These are phyloP conservation scores for Oxytorus armatus DNA, from an alignment of 2,888 invertebrate genomes.

Conservation along the genomic window DNA sequence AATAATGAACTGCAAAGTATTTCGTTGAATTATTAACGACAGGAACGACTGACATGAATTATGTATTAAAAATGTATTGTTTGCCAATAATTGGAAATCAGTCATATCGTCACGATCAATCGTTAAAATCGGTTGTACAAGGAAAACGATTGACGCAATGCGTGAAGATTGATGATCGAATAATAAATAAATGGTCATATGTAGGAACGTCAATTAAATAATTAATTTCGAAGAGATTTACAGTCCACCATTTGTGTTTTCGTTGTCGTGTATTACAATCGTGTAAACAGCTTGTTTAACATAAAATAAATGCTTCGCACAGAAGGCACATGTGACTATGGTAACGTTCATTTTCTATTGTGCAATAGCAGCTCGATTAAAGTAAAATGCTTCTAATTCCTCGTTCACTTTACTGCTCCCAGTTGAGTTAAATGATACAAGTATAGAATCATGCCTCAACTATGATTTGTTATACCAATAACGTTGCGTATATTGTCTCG, in stretches of 20 bases:
- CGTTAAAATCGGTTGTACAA: neutral
- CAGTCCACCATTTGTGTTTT: neutral
- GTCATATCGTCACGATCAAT: slow-evolving; percentile 1
- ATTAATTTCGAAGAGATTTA: slow-evolving; percentile 4
- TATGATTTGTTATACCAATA: neutral
- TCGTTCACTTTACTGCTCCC: neutral
- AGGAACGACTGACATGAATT: slow-evolving; percentile 7
- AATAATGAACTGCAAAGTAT: slow-evolving; percentile 11
- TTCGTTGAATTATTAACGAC: slow-evolving; percentile 29
- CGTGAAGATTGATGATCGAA: neutral
- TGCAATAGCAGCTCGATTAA: slow-evolving; percentile 29
- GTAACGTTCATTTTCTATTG: neutral
- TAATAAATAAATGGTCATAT: neutral
- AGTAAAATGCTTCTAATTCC: slow-evolving; percentile 35
- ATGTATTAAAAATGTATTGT: slow-evolving; percentile 15
- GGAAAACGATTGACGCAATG: slow-evolving; percentile 4
- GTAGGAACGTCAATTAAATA: slow-evolving; percentile 13
- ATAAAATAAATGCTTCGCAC: slow-evolving; percentile 41
- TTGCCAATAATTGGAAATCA: slow-evolving; percentile 16
- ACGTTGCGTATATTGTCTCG: neutral
- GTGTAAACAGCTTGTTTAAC: slow-evolving; percentile 54
- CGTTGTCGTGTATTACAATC: neutral
- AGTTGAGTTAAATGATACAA: neutral
- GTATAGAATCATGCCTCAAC: neutral
- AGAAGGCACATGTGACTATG: slow-evolving; percentile 37